Percentiles rank a stretch among this genome's conserved stretches.
phyloP scores from a whole-genome alignment of 2,888 invertebrate genomes.

The Latrodectus hesperus region DNA sequence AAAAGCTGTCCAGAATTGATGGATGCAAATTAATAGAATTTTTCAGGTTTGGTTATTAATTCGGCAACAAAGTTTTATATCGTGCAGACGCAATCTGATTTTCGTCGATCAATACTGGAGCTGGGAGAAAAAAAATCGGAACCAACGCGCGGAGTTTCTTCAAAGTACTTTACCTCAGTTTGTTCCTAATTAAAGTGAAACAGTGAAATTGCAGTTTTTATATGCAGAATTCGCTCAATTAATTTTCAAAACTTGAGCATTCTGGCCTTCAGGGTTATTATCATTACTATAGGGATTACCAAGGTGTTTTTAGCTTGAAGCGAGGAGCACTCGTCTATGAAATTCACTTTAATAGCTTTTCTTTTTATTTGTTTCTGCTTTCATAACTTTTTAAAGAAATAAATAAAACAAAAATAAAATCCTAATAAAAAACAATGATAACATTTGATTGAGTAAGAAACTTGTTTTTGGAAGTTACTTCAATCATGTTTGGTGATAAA shows the following conservation, averaged over 20 bases:
- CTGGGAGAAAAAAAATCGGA: conserved; percentile 32
- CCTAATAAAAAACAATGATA: too few species aligned
- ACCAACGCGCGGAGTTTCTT: conserved; percentile 20
- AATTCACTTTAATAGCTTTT: conserved; percentile 47
- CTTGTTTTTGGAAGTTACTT: too few species aligned
- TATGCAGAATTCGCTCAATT: conserved; percentile 61
- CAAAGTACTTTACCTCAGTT: conserved; percentile 46
- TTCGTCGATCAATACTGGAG: conserved; percentile 27
- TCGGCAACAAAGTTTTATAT: conserved; percentile 5
- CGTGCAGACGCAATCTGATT: conserved; percentile 15
- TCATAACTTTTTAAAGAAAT: neutral
- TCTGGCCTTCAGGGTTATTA: conserved; percentile 26
- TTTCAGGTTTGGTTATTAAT: conserved; percentile 11
- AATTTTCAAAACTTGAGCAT: conserved; percentile 53
- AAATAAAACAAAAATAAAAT: too few species aligned
- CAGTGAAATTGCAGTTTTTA: conserved; percentile 50
- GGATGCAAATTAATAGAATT: too few species aligned
- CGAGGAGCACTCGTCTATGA: conserved; percentile 16
- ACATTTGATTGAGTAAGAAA: too few species aligned
- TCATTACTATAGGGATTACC: conserved; percentile 29
- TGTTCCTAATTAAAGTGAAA: conserved; percentile 55
- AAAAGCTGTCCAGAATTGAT: too few species aligned
- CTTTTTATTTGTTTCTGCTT: conserved; percentile 14
- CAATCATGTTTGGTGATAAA: too few species aligned
- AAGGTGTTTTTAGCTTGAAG: conserved; percentile 31